Base-by-base conservation (phyloP, 2,113 vertebrate genomes). In the Bathybates hornii region DNA sequence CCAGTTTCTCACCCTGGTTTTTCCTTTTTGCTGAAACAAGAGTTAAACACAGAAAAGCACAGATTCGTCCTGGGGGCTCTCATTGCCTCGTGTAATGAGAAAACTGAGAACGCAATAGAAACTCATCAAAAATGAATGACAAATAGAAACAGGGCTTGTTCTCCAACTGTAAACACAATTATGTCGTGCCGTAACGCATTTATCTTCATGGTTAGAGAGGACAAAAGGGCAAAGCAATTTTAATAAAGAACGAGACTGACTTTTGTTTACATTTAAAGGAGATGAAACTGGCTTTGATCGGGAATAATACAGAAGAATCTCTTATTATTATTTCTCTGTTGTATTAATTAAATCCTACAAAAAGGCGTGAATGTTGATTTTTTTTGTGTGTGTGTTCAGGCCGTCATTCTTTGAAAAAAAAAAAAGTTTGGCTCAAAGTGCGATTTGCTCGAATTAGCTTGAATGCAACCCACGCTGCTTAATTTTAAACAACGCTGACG, bases 51-150 rank as follows among this genome's bases (percentile, higher is more conserved):
- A 63, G 82, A 61, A 50, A 45, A 41, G 76, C 90, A 87, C 52
- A 85, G 54, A 85, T 48, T n/a, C 57, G 38, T 78, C 84, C 88
- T 27, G 4, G 38, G 68, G 89, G 86, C 82, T 85, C 59, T 81
- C 86, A 78, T 86, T 21, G 54, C 63, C 81, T 73, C 7, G 21
- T 7, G 3, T 83, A 92, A 92, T 90, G 88, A 92, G 82, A 86
- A 89, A 91, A 86, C 14, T 50, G n/a, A 34, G 85, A 90, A 89
- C 19, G 27, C 86, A 84, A 79, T 36, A 21, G 63, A 43, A 36
- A 79, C 41, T 78, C 86, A 81, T 87, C 84, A 85, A 89, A 91
- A 87, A 89, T 88, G 88, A 87, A 89, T 82, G 54, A 83, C 27
- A 83, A 85, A 88, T 54, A 61, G 11, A 86, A 78, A 12, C 24